These are phyloP conservation scores for Anodontia alba DNA, from an alignment of 2,888 invertebrate genomes.

Conservation along the genomic window DNA sequence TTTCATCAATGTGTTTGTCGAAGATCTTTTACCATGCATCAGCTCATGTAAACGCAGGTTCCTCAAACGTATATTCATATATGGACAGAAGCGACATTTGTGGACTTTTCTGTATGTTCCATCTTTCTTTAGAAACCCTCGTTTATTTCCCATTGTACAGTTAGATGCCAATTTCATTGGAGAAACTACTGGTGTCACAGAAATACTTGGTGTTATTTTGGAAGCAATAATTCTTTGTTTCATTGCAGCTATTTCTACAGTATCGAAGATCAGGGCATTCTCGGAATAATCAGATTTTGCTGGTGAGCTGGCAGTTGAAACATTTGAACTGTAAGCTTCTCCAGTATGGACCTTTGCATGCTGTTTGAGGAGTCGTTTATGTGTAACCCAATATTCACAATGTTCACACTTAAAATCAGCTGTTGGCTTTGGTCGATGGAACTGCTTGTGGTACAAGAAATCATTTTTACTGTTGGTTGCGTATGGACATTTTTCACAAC, in stretches of 20 bases:
- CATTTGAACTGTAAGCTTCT: constrained; percentile 28
- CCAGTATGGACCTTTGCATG: constrained; percentile 90
- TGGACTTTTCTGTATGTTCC: constrained; percentile 89
- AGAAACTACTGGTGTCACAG: constrained; percentile 73
- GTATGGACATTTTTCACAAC: constrained; percentile 93
- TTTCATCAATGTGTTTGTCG: constrained; percentile 85
- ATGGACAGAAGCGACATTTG: constrained; percentile 93
- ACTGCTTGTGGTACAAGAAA: constrained; percentile 94
- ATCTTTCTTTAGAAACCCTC: constrained; percentile 78
- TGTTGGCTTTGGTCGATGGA: constrained; percentile 90
- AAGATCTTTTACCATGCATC: constrained; percentile 88
- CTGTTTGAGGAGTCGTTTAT: constrained; percentile 91
- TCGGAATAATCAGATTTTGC: constrained; percentile 76
- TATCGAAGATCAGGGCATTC: constrained; percentile 73
- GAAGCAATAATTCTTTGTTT: constrained; percentile 82
- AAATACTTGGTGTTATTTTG: constrained; percentile 79
- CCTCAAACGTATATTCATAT: constrained; percentile 92
- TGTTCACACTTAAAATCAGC: constrained; percentile 92
- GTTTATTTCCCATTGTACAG: constrained; percentile 71
- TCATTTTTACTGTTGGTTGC: constrained; percentile 94
- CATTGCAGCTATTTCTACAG: constrained; percentile 79
- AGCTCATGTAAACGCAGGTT: constrained; percentile 94
- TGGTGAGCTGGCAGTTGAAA: constrained; percentile 69
- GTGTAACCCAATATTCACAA: constrained; percentile 93
- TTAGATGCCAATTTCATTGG: constrained; percentile 76